These are phyloP conservation scores for Dinomys branickii DNA, from an alignment of 2,113 vertebrate species.

Conservation along the genomic window DNA sequence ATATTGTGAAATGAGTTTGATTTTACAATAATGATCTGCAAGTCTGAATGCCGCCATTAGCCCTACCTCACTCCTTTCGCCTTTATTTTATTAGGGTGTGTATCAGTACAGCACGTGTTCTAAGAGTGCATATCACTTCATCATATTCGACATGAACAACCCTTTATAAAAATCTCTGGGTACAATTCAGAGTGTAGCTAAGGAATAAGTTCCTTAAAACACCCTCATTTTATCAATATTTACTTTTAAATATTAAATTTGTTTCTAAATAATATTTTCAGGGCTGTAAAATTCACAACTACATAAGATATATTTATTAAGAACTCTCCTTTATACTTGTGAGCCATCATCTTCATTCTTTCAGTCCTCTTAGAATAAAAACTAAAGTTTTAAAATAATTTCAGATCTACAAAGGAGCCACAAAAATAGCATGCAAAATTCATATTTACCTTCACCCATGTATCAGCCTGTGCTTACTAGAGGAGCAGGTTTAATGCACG, in stretches of 20 bases:
- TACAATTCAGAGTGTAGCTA: neutral
- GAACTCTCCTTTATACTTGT: neutral
- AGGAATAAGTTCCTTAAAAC: neutral
- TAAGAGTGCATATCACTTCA: neutral
- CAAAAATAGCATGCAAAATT: neutral
- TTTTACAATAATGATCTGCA: too few relatives aligned
- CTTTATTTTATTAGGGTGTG: neutral
- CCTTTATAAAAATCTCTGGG: neutral
- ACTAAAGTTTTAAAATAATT: neutral
- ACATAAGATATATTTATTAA: neutral
- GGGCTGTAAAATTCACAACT: neutral
- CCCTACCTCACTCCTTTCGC: neutral
- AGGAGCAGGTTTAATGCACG: neutral
- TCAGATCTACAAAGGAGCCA: neutral
- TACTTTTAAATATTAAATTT: slow-evolving; percentile 39
- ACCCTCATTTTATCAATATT: neutral
- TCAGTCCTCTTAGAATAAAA: neutral
- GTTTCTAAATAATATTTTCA: slow-evolving; percentile 10
- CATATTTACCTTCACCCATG: neutral
- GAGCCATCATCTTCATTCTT: neutral
- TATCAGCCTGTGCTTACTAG: neutral
- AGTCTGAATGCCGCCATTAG: neutral
- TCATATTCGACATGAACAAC: neutral
- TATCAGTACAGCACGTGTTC: neutral
- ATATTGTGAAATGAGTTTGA: too few relatives aligned